Evolutionary conservation across 2,888 invertebrate species (phyloP).

Genomic region (Pyrrhia umbra): DNA sequence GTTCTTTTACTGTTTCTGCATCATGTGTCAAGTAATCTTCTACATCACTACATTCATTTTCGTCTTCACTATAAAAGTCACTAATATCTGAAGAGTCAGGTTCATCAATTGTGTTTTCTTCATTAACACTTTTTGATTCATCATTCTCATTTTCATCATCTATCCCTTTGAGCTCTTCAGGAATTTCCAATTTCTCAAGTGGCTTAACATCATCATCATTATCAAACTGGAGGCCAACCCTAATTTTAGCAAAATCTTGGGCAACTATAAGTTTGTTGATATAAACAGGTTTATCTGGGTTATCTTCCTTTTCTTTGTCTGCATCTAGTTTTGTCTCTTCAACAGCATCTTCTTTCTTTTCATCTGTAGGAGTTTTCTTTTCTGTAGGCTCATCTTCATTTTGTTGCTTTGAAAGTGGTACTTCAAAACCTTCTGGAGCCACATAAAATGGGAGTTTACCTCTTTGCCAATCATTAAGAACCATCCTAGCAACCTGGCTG

Average conservation of each 20-base stretch:
- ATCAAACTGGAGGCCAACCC: constrained; percentile 93
- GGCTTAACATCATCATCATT: constrained; percentile 91
- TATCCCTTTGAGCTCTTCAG: constrained; percentile 84
- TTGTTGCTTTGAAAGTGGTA: constrained; percentile 89
- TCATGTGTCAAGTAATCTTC: constrained; percentile 87
- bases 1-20: constrained; percentile 84
- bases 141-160: constrained; percentile 79
- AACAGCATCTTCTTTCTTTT: constrained; percentile 67
- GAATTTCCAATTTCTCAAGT: constrained; percentile 86
- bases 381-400: constrained; percentile 67
- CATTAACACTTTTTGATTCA: constrained; percentile 68
- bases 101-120: constrained; percentile 72
- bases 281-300: constrained; percentile 75
- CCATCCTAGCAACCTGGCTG: constrained; percentile 96
- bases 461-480: constrained; percentile 99
- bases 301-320: constrained; percentile 68
- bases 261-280: constrained; percentile 89
- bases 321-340: constrained; percentile 73
- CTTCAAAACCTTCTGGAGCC: constrained; percentile 95
- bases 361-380: constrained; percentile 61
- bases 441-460: constrained; percentile 99
- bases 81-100: constrained; percentile 92
- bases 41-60: constrained; percentile 89
- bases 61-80: constrained; percentile 92
- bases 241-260: constrained; percentile 96